These are phyloP conservation scores for Drosophila colorata DNA, from an alignment of 2,888 invertebrate species.

Conservation along the genomic window DNA sequence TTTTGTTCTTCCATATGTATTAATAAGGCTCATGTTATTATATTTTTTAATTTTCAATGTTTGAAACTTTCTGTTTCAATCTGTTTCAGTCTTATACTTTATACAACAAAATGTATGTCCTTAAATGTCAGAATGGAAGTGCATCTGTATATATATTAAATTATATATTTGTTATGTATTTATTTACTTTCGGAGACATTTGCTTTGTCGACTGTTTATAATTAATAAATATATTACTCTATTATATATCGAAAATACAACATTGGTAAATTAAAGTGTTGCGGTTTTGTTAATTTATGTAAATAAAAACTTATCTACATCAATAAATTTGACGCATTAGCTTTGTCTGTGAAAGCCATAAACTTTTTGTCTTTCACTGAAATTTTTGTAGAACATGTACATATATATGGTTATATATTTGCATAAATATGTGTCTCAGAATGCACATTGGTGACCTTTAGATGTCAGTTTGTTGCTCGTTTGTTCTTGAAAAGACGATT, in stretches of 20 bases:
- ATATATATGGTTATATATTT: constrained; percentile 2
- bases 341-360: constrained; percentile 30
- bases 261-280: too few species aligned
- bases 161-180: too few species aligned
- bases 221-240: too few species aligned
- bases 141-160: too few species aligned
- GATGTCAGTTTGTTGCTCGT: constrained; percentile 52
- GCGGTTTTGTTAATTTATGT: background rate
- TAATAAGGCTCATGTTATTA: background rate
- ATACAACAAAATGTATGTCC: too few species aligned
- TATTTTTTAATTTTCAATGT: too few species aligned
- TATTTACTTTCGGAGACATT: too few species aligned
- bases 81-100: too few species aligned
- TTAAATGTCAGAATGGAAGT: too few species aligned
- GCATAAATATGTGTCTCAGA: constrained; percentile 17
- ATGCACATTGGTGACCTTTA: constrained; percentile 62
- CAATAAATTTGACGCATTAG: constrained; percentile 21
- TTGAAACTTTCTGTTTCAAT: background rate
- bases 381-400: constrained; percentile 1
- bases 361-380: constrained; percentile 1
- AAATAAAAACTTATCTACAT: constrained; percentile 6
- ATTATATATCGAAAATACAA: too few species aligned
- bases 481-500: constrained; percentile 14
- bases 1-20: background rate
- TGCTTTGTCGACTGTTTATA: too few species aligned